A percentile compares a stretch with the other conserved stretches of the same genome.
Conservation (phyloP, 1,140 invertebrate species). For the Protaetia brevitarsis region DNA sequence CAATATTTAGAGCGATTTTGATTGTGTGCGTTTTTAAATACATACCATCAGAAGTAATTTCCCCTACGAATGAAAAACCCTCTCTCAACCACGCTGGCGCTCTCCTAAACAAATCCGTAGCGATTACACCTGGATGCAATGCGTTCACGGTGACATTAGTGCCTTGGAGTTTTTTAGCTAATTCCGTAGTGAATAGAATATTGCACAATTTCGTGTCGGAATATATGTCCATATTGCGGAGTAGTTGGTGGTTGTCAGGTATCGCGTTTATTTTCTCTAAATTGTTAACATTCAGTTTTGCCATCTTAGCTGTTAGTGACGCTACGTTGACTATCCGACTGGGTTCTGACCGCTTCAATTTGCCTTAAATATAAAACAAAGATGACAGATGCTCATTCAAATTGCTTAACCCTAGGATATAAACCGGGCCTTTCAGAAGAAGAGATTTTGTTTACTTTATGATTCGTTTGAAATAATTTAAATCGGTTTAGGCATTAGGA, state of each 20-base stretch:
- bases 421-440: no score
- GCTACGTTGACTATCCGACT: neutral
- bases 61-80: neutral
- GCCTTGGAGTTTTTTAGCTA: slow-evolving; percentile 44
- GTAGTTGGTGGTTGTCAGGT: neutral
- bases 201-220: slow-evolving; percentile 52
- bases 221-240: slow-evolving; percentile 30
- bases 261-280: neutral
- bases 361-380: neutral
- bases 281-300: neutral
- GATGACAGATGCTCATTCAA: no score
- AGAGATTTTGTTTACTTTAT: no score
- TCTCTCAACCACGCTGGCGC: neutral
- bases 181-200: slow-evolving; percentile 44
- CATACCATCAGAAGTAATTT: neutral
- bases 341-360: neutral
- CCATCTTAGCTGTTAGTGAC: neutral
- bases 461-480: no score
- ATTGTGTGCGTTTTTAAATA: no score
- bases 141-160: slow-evolving; percentile 48
- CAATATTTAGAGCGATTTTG: neutral
- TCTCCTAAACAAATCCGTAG: slow-evolving; percentile 43
- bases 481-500: no score
- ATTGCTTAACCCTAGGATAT: no score
- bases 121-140: slow-evolving; percentile 33